Conservation (phyloP, 2,797 vertebrate genomes). For the Heliangelus exortis region DNA sequence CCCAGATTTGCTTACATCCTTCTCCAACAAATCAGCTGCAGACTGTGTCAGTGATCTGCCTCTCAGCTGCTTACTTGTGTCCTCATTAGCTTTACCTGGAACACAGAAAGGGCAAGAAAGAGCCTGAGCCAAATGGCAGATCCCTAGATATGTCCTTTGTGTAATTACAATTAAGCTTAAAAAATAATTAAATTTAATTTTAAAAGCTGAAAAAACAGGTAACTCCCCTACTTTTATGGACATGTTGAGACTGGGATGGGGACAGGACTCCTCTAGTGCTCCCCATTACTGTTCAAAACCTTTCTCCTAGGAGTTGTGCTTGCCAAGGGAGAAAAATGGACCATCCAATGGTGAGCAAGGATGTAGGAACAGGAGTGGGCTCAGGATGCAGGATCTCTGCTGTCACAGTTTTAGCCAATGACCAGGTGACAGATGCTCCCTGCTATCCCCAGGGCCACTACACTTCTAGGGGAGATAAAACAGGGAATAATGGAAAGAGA, state of each 20-base stretch:
- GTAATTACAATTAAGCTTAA: neutral
- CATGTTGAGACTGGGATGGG: neutral
- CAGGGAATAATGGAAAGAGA: too few relatives aligned
- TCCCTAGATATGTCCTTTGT: neutral
- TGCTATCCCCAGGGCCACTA: too few relatives aligned
- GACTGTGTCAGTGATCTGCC: conserved; percentile 2
- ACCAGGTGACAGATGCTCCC: too few relatives aligned
- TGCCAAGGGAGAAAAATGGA: too few relatives aligned
- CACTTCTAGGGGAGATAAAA: too few relatives aligned
- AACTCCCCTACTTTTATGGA: neutral
- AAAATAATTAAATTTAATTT: too few relatives aligned
- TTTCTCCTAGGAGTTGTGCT: neutral
- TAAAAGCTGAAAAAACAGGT: too few relatives aligned
- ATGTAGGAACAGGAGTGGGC: too few relatives aligned
- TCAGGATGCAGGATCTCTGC: too few relatives aligned
- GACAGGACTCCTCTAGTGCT: neutral
- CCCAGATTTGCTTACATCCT: neutral
- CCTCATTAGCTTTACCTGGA: conserved; percentile 21
- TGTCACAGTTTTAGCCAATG: too few relatives aligned
- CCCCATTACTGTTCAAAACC: neutral
- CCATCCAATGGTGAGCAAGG: too few relatives aligned
- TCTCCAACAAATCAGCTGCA: neutral
- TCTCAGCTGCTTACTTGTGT: conserved; percentile 13
- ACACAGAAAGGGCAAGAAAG: neutral
- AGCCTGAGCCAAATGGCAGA: neutral